phyloP scores from a whole-genome alignment of 2,797 vertebrate genomes.

The Argentina silus region DNA sequence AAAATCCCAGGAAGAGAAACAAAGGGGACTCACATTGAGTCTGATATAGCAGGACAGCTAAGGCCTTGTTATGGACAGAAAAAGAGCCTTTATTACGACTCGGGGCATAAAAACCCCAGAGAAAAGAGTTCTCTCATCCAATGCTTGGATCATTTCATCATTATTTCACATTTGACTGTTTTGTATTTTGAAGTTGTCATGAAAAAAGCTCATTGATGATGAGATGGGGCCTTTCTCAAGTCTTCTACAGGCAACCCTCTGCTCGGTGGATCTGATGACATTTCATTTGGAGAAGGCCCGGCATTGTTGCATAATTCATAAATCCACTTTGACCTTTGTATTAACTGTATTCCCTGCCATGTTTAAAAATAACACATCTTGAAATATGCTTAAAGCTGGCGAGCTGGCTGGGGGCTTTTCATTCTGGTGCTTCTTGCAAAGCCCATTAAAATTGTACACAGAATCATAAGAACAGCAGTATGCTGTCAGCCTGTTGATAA shows the following conservation, averaged over 20 bases:
- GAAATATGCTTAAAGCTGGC: conserved; percentile 18
- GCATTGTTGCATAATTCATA: conserved; percentile 57
- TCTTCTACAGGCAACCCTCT: conserved; percentile 29
- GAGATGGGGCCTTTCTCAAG: conserved; percentile 17
- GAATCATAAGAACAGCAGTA: conserved; percentile 12
- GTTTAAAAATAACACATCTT: conserved; percentile 36
- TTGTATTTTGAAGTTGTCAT: conserved; percentile 32
- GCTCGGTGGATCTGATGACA: conserved; percentile 46
- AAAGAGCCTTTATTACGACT: conserved; percentile 56
- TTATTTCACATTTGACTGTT: conserved; percentile 38
- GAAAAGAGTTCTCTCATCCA: conserved; percentile 38
- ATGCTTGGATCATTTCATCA: conserved; percentile 34
- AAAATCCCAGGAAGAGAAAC: conserved; percentile 60
- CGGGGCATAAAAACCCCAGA: conserved; percentile 20
- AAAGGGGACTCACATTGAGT: conserved; percentile 67
- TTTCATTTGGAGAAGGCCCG: conserved; percentile 40
- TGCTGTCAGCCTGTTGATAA: no score
- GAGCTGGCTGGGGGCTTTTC: conserved; percentile 6
- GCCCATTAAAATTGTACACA: conserved; percentile 19
- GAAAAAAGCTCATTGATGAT: conserved; percentile 41
- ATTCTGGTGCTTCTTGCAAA: conserved; percentile 13
- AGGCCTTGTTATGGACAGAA: conserved; percentile 50
- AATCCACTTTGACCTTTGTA: conserved; percentile 55
- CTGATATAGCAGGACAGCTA: conserved; percentile 68
- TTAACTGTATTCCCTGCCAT: conserved; percentile 30